A percentile compares a stretch with the other conserved stretches of the same genome.
Conservation (phyloP, 1,140 invertebrate species). For the Drosophila obscura region DNA sequence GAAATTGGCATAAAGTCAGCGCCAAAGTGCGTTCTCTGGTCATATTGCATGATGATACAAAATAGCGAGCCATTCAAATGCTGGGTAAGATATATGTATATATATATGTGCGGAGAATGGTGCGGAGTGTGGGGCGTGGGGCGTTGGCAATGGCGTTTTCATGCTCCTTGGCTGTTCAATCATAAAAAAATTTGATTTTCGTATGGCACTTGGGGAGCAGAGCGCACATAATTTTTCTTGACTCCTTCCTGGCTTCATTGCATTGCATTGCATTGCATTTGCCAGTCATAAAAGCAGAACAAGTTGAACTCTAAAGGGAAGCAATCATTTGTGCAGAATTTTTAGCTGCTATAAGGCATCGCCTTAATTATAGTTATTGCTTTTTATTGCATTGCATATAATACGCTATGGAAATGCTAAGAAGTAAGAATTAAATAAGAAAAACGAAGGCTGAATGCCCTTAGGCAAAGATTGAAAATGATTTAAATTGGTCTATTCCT, state of each 20-base stretch:
- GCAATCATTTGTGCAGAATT: conserved; percentile 19
- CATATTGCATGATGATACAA: conserved; percentile 76
- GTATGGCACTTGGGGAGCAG: conserved; percentile 46
- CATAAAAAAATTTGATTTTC: conserved; percentile 81
- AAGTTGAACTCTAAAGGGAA: conserved; percentile 10
- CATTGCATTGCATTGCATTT: conserved; percentile 18
- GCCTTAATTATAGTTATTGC: conserved; percentile 41
- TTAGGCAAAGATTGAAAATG: too few species aligned
- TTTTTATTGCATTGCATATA: conserved; percentile 12
- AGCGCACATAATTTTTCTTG: background rate
- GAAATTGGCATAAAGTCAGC: conserved; percentile 72
- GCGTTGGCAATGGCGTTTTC: conserved; percentile 59
- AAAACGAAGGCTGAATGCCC: background rate
- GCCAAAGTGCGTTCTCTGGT: conserved; percentile 59
- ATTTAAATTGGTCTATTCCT: too few species aligned
- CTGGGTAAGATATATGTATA: background rate
- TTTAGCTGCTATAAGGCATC: conserved; percentile 22
- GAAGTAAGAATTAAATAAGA: background rate
- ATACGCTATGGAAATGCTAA: background rate
- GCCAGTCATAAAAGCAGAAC: conserved; percentile 22
- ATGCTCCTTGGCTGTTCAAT: conserved; percentile 76
- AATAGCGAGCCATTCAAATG: conserved; percentile 63
- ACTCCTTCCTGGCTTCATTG: conserved; percentile 20
- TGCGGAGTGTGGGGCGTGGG: background rate
- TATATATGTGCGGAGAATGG: too few species aligned